phyloP scores from a whole-genome alignment of 2,888 invertebrate species.

The Nebria brevicollis region DNA sequence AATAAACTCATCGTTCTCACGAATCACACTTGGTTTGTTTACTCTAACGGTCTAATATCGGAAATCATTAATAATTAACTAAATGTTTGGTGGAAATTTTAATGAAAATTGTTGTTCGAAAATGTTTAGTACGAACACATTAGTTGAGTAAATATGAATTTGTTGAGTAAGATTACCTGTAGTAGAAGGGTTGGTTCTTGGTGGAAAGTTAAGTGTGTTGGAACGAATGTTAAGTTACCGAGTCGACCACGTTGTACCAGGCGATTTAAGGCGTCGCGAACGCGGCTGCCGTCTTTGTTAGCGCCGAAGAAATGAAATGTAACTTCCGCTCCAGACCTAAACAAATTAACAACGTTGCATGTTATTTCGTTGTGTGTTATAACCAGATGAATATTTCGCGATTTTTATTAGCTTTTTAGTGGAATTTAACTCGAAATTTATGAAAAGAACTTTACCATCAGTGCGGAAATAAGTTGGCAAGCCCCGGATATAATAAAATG shows the following conservation, averaged over 20 bases:
- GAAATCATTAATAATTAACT: not conserved
- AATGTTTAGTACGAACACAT: too few species aligned
- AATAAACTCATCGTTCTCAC: constrained; percentile 80
- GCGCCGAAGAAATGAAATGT: constrained; percentile 67
- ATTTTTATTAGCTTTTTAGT: too few species aligned
- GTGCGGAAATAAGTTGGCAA: too few species aligned
- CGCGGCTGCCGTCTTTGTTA: constrained; percentile 66
- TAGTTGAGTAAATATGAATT: too few species aligned
- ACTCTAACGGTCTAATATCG: constrained; percentile 60
- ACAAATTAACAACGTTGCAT: constrained; percentile 5
- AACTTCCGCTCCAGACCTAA: constrained; percentile 64
- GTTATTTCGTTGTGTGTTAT: too few species aligned
- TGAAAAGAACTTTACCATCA: too few species aligned
- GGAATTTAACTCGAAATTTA: too few species aligned
- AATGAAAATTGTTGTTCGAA: too few species aligned
- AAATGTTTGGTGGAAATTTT: not conserved
- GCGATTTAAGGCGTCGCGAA: constrained; percentile 67
- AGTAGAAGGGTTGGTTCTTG: constrained; percentile 77
- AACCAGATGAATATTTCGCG: not conserved
- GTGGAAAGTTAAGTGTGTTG: constrained; percentile 75
- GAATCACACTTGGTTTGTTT: constrained; percentile 60
- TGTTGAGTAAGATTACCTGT: constrained; percentile 64
- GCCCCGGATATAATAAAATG: too few species aligned
- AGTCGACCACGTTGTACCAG: constrained; percentile 71
- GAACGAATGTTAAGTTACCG: constrained; percentile 70